These are phyloP conservation scores for Drosophila erecta DNA, from an alignment of 1,140 invertebrate species.

Conservation along the genomic window DNA sequence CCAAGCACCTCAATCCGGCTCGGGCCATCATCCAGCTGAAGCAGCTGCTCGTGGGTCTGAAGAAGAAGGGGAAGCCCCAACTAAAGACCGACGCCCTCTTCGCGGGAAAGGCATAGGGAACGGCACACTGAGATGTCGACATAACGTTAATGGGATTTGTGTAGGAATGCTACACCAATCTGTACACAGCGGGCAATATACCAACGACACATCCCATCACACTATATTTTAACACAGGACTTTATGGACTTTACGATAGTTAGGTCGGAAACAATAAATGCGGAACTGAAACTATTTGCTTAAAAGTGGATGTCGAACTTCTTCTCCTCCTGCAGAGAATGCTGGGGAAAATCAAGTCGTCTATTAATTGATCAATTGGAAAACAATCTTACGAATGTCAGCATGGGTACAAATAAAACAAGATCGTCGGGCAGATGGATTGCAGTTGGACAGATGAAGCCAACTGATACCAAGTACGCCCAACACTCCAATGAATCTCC, in stretches of 20 bases:
- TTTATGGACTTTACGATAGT: background rate
- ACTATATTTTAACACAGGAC: background rate
- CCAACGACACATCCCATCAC: background rate
- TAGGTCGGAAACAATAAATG: background rate
- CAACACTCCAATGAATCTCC: constrained; percentile 2
- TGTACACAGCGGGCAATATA: no score
- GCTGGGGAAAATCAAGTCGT: background rate
- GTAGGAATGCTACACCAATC: no score
- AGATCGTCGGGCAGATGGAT: constrained; percentile 2
- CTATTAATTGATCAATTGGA: constrained; percentile 6
- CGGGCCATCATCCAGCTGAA: constrained; percentile 97
- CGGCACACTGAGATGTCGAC: background rate
- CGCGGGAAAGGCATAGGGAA: constrained; percentile 4
- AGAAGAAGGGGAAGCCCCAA: constrained; percentile 90
- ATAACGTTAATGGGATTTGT: background rate
- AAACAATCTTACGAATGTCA: constrained; percentile 3
- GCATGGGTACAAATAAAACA: background rate
- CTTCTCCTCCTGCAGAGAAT: background rate
- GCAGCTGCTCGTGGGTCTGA: constrained; percentile 93
- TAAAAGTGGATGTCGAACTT: no score
- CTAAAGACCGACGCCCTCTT: constrained; percentile 86
- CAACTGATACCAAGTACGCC: constrained; percentile 1
- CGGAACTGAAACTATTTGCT: background rate
- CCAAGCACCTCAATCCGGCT: constrained; percentile 98
- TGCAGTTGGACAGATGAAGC: constrained; percentile 15